phyloP scores from a whole-genome alignment of 2,797 vertebrate genomes.

The Neoniphon sammara region DNA sequence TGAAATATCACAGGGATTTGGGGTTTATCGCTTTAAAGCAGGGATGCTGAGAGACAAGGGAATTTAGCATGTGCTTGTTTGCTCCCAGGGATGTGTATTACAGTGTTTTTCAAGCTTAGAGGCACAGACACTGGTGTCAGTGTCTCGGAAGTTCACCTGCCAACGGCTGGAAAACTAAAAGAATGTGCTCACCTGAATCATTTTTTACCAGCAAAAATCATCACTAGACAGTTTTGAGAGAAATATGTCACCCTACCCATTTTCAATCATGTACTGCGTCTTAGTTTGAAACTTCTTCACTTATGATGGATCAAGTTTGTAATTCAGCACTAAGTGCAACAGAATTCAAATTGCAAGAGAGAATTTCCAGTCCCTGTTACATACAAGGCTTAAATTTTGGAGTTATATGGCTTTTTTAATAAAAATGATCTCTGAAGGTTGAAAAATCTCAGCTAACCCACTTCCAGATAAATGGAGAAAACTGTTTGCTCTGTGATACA shows the following conservation, averaged over 20 bases:
- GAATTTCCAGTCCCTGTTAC: too few species aligned
- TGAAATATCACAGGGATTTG: constrained; percentile 56
- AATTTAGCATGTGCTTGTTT: constrained; percentile 38
- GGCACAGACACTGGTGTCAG: not conserved
- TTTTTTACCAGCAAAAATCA: not conserved
- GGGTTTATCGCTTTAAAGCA: constrained; percentile 41
- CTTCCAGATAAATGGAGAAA: too few species aligned
- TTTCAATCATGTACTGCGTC: not conserved
- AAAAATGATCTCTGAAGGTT: too few species aligned
- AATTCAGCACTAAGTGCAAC: not conserved
- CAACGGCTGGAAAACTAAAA: not conserved
- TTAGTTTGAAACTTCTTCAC: not conserved
- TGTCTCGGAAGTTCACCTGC: not conserved
- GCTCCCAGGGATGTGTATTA: constrained; percentile 22
- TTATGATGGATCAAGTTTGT: not conserved
- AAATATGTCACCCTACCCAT: not conserved
- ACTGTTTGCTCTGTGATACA: too few species aligned
- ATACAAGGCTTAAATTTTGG: too few species aligned
- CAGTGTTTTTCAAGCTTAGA: constrained; percentile 9
- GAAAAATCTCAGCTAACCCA: too few species aligned
- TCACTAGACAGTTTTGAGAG: not conserved
- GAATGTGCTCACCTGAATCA: not conserved
- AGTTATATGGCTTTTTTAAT: too few species aligned
- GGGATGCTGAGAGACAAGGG: constrained; percentile 6
- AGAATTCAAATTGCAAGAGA: not conserved